These are phyloP conservation scores for Bos javanicus DNA, from an alignment of 2,113 vertebrate genomes.

Conservation along the genomic window DNA sequence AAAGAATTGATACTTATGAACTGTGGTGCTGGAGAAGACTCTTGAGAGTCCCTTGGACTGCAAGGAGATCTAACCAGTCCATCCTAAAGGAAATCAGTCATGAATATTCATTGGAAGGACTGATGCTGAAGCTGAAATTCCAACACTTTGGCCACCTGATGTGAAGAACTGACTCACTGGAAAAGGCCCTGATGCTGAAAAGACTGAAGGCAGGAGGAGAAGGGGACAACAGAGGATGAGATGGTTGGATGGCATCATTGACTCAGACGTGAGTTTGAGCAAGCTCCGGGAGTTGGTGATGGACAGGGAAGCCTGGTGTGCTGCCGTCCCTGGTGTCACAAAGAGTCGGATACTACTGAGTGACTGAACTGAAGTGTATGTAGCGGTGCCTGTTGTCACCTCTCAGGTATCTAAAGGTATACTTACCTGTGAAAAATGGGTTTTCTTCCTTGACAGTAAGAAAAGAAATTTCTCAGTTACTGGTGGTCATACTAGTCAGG, in stretches of 20 bases:
- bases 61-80: neutral
- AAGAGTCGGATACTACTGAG: neutral
- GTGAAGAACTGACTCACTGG: neutral
- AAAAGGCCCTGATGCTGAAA: neutral
- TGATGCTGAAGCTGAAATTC: neutral
- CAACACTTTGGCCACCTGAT: neutral
- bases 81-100: neutral
- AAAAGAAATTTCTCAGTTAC: neutral
- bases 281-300: neutral
- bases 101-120: neutral
- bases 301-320: accelerated
- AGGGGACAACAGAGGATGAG: neutral
- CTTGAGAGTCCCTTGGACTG: neutral
- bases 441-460: conserved; percentile 35
- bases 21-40: neutral
- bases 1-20: neutral
- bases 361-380: neutral
- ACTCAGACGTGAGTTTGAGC: neutral
- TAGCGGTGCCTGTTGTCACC: neutral
- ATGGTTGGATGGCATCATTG: neutral
- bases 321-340: accelerated
- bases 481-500: conserved; percentile 3
- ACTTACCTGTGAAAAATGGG: conserved; percentile 55
- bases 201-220: neutral
- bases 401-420: neutral